phyloP scores from a whole-genome alignment of 2,888 invertebrate species.

The Himalopsyche kuldschensis region DNA sequence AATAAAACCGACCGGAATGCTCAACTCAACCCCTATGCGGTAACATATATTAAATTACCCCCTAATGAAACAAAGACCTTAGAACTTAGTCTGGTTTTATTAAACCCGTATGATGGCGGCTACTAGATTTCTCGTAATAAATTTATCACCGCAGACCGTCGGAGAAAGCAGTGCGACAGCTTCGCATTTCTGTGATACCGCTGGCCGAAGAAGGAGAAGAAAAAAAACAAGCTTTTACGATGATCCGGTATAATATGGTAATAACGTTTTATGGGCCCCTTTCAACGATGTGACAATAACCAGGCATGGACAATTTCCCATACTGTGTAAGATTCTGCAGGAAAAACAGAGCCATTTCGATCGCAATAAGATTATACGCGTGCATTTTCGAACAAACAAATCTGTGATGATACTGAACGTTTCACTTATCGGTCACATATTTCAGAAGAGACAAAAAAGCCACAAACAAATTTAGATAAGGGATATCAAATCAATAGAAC shows the following conservation, averaged over 20 bases:
- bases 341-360: constrained; percentile 24
- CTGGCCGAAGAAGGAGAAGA: neutral
- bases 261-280: constrained; percentile 38
- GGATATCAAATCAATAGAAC: too few relatives aligned
- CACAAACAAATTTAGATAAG: too few relatives aligned
- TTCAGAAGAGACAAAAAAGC: too few relatives aligned
- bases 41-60: constrained; percentile 38
- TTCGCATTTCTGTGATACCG: neutral
- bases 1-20: constrained; percentile 22
- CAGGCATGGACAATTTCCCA: constrained; percentile 24
- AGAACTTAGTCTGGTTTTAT: constrained; percentile 36
- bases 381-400: constrained; percentile 9
- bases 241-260: constrained; percentile 39
- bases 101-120: constrained; percentile 37
- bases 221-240: constrained; percentile 31
- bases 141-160: constrained; percentile 32
- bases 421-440: neutral
- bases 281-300: constrained; percentile 38
- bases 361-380: constrained; percentile 2
- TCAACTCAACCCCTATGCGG: constrained; percentile 22
- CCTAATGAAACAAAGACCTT: constrained; percentile 36
- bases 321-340: constrained; percentile 5
- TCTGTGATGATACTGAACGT: neutral
- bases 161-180: neutral
- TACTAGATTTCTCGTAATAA: constrained; percentile 37